Conservation (phyloP, 2,888 invertebrate genomes). For the Dolomedes plantarius region DNA sequence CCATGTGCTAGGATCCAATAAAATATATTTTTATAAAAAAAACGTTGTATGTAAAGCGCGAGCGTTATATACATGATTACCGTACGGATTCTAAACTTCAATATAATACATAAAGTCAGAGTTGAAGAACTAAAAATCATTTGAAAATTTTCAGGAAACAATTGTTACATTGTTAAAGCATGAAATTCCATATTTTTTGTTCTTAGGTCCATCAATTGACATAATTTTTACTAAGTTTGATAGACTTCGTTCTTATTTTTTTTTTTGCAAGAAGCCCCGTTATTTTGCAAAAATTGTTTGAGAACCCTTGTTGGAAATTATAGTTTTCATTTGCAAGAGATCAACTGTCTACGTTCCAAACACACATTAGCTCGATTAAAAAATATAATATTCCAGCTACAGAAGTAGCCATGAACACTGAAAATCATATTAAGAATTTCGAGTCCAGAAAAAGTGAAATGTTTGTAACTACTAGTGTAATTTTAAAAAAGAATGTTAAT, state of each 20-base stretch:
- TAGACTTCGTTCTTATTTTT: neutral
- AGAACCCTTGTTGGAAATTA: neutral
- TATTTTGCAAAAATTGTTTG: neutral
- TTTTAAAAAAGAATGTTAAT: neutral
- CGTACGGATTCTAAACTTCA: no score
- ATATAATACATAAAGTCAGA: no score
- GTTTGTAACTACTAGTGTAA: neutral
- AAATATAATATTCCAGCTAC: neutral
- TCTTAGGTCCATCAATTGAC: no score
- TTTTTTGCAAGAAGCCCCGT: neutral
- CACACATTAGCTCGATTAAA: neutral
- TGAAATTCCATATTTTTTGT: no score
- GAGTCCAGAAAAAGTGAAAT: neutral
- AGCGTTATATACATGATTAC: no score
- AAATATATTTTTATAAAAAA: no score
- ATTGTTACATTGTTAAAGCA: no score
- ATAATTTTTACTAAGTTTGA: constrained; percentile 2
- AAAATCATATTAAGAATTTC: neutral
- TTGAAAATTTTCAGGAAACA: no score
- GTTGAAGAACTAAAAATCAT: no score
- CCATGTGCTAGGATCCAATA: no score
- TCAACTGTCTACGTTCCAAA: constrained; percentile 1
- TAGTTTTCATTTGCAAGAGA: neutral
- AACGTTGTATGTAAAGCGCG: no score
- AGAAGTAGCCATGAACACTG: no score